A percentile compares a stretch with the other conserved stretches of the same genome.
These are phyloP conservation scores for Thereva unica DNA, from an alignment of 2,888 invertebrate genomes.

Conservation along the genomic window DNA sequence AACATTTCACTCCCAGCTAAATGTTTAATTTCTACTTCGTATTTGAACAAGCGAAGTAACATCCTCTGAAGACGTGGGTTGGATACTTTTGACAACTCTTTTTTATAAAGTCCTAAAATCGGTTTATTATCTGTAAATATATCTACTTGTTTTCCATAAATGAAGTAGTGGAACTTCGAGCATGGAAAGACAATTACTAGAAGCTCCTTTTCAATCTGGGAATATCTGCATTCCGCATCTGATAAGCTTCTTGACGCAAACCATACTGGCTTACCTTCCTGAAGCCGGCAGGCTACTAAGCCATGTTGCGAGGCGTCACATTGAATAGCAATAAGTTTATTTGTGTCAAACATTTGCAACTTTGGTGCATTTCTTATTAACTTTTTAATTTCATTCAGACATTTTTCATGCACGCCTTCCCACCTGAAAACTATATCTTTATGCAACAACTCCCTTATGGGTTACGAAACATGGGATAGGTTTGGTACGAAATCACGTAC, in stretches of 20 bases:
- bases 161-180: conserved; percentile 43
- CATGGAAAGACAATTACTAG: conserved; percentile 43
- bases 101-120: conserved; percentile 36
- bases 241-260: conserved; percentile 38
- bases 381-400: conserved; percentile 37
- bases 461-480: conserved; percentile 35
- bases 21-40: conserved; percentile 43
- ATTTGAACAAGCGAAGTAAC: conserved; percentile 43
- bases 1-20: conserved; percentile 44
- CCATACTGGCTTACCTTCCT: conserved; percentile 40
- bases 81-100: conserved; percentile 41
- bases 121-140: conserved; percentile 42
- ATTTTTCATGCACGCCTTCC: conserved; percentile 38
- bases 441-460: conserved; percentile 42
- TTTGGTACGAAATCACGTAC: conserved; percentile 43
- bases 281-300: conserved; percentile 41
- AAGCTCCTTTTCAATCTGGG: conserved; percentile 39
- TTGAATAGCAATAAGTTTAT: conserved; percentile 38
- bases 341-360: conserved; percentile 35
- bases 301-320: conserved; percentile 39
- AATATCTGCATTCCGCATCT: conserved; percentile 39
- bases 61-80: conserved; percentile 43
- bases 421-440: conserved; percentile 41
- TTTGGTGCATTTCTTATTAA: conserved; percentile 36
- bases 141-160: conserved; percentile 42